Evolutionary conservation across 64 coral and sea anemone genomes (phyloP), one percentile per base, ranked within the genome.

Genomic region (Montipora capricornis): DNA sequence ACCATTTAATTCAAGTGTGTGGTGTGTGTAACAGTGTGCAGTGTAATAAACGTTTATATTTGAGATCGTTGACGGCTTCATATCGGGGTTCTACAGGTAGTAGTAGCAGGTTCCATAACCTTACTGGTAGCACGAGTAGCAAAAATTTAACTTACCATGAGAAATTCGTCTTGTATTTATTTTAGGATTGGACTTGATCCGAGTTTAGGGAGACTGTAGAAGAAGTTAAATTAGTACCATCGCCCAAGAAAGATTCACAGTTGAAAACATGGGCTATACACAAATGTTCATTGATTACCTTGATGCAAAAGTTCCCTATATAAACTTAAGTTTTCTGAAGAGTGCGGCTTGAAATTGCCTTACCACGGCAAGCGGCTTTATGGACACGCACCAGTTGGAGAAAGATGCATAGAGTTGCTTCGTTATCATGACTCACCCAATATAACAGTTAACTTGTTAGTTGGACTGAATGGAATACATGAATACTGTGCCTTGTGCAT

Each of bases 281-380:
- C 76, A 88, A 73, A 29, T 87, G 58, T 93, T 93, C 46, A 71
- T 93, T 73, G 61, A 93, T n/a, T 93, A 93, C 5, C 53, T 93
- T 26, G 20, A 87, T 60, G 58, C 26, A 0, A 80, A 87, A 24
- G 47, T 64, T 50, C 64, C 83, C 14, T 93, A 68, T 37, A 37
- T 26, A 87, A 79, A 11, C 91, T 88, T 0, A 80, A 93, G 24
- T 88, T 68, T 44, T 85, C 85, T 19, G 80, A 92, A 16, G 89
- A 90, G 70, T 80, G 83, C 69, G 62, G 64, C n/a, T 87, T 87
- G 16, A 87, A 73, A 26, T 17, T 87, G 4, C 83, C 83, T 70
- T 49, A 49, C 15, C 83, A 87, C 9, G 26, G 83, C 3, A 87
- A 87, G 13, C 83, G 10, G 19, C n/a, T 87, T 10, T 71, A 87